A percentile compares a stretch with the other conserved stretches of the same genome.
Conservation (phyloP, 2,888 invertebrate genomes). For the Gymnosoma rotundatum region DNA sequence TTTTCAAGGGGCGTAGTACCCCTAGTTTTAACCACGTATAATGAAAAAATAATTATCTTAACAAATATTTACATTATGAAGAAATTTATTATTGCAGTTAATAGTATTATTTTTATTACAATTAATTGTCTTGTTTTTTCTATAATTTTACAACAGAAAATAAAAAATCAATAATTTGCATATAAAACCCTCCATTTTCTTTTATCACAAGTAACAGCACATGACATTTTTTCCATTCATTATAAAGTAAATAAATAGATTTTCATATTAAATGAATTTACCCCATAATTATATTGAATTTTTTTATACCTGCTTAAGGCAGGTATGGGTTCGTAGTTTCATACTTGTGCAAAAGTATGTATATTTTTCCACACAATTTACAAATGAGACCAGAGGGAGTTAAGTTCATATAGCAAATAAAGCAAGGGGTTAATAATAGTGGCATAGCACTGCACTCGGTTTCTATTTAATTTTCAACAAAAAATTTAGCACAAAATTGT, state of each 20-base stretch:
- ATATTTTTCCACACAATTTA: conserved; percentile 34
- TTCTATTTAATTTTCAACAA: conserved; percentile 16
- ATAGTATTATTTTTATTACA: conserved; percentile 9
- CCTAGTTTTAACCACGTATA: too few species aligned
- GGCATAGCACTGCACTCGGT: background rate
- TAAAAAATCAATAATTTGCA: conserved; percentile 27
- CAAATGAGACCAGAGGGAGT: background rate
- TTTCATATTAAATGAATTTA: conserved; percentile 54
- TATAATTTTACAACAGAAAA: background rate
- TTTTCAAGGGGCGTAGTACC: too few species aligned
- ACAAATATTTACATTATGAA: background rate
- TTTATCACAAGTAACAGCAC: background rate
- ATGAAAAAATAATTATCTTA: too few species aligned
- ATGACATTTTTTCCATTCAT: conserved; percentile 18
- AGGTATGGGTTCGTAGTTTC: background rate
- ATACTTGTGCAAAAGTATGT: background rate
- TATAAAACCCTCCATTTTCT: background rate
- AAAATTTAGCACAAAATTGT: conserved; percentile 59
- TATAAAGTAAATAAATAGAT: conserved; percentile 25
- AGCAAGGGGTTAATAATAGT: background rate
- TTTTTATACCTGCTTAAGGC: conserved; percentile 7
- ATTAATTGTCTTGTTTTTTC: background rate
- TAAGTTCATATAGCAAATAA: background rate
- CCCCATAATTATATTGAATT: conserved; percentile 51
- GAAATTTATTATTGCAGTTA: conserved; percentile 17